Conservation (phyloP, 2,888 invertebrate species). For the Callosobruchus maculatus region DNA sequence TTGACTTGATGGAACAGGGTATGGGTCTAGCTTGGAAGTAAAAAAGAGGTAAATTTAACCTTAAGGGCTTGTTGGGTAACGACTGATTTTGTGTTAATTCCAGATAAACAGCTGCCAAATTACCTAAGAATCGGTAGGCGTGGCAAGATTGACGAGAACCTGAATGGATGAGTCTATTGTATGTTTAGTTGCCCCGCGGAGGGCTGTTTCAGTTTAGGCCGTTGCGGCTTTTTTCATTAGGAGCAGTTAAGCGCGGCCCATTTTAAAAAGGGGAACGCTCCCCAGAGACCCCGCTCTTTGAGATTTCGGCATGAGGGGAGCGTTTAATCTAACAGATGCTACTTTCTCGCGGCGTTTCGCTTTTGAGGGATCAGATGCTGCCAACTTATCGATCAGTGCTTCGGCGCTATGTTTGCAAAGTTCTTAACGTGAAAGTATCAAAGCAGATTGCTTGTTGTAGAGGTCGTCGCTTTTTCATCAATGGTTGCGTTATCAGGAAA, state of each 20-base stretch:
- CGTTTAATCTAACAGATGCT: background rate
- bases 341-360: background rate
- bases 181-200: slow-evolving; percentile 29
- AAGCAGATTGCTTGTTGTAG: no score
- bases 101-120: no score
- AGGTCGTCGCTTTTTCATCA: no score
- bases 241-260: slow-evolving; percentile 20
- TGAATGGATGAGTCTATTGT: slow-evolving; percentile 35
- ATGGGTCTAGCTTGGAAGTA: no score
- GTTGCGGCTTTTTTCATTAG: slow-evolving; percentile 35
- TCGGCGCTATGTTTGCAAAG: background rate
- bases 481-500: no score
- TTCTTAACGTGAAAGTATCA: background rate
- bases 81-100: no score
- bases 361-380: background rate
- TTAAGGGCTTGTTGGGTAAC: no score
- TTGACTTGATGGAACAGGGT: no score
- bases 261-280: background rate
- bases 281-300: background rate
- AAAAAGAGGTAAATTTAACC: no score
- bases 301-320: background rate
- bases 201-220: slow-evolving; percentile 25
- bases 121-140: no score
- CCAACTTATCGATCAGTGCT: background rate
- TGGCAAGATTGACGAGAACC: no score